Base-by-base conservation (phyloP, 2,797 vertebrate genomes). In the Rhinella marina region DNA sequence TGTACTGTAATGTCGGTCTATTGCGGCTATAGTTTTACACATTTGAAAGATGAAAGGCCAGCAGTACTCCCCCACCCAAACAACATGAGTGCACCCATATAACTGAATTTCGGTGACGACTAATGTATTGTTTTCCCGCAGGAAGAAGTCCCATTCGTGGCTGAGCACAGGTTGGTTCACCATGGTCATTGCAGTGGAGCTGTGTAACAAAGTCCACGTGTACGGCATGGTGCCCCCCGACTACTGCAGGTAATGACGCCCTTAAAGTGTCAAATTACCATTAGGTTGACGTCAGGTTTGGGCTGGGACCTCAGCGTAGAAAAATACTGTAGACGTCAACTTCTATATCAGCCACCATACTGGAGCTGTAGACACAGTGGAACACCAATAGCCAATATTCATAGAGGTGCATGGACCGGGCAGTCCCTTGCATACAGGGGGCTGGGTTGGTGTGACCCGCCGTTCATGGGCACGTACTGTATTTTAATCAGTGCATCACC, bases 101-200 rank as follows among this genome's bases (percentile, higher is more conserved):
- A 25, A 77, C 75, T 16, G 16, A 25, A 54, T 12, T 66, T 54
- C 11, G 16, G 11, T 77, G 50, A 54, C 23, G 54, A 2, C 16
- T 23, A 52, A 62, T 66, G 41, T 25, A 50, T 85, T 61, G 59
- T 87, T 62, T 84, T 41, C 57, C 85, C 21, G 23, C 61, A 99
- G 98, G 91, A 95, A 97, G 92, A 97, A 96, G 91, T 99, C 98
- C 0, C 97, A 97, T 86, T 98, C 98, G 0, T 99, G 98, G 98
- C 90, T 99, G 91, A 99, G 98, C 94, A 99, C 98, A 0, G 98
- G 98, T 88, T 99, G 98, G 98, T 99, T 99, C 94, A 99, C 98
- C 87, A 98, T 99, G 98, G 98, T 97, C 92, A 98, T 98, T 0
- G 97, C 97, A 0, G 97, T 99, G 72, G 98, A 98, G 91, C 91